Conservation (phyloP, 1,140 invertebrate species). For the Diplogasteroides magnus region DNA sequence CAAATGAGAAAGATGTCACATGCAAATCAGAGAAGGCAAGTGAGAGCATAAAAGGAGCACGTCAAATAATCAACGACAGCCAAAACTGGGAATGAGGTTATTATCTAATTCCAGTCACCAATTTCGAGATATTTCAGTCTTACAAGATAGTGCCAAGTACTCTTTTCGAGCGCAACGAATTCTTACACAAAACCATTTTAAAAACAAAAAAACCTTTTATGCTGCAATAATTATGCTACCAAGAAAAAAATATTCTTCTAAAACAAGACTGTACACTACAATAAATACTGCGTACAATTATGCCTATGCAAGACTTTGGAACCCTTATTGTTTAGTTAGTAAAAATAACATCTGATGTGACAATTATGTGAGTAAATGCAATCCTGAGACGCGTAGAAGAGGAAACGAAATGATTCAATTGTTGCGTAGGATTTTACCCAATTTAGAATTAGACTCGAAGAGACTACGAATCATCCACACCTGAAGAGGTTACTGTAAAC, state of each 20-base stretch:
- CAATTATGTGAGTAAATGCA: slow-evolving; percentile 1
- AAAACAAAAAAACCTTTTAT: not conserved
- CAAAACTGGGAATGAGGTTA: too few relatives aligned
- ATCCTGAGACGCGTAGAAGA: not conserved
- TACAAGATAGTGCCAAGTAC: too few relatives aligned
- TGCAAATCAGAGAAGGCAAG: too few relatives aligned
- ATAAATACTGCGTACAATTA: slow-evolving; percentile 14
- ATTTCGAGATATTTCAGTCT: too few relatives aligned
- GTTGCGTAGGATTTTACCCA: slow-evolving; percentile 28
- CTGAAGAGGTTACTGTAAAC: slow-evolving; percentile 2
- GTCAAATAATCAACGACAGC: too few relatives aligned
- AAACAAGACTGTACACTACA: slow-evolving; percentile 1
- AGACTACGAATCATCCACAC: slow-evolving; percentile 33
- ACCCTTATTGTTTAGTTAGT: slow-evolving; percentile 5
- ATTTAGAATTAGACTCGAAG: slow-evolving; percentile 32
- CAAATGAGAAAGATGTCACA: too few relatives aligned
- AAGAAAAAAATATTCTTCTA: not conserved
- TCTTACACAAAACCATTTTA: not conserved
- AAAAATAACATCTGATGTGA: slow-evolving; percentile 10
- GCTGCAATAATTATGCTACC: not conserved
- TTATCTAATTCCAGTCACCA: too few relatives aligned
- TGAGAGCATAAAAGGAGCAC: too few relatives aligned
- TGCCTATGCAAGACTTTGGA: too few relatives aligned
- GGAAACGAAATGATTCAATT: slow-evolving; percentile 2
- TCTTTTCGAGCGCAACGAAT: too few relatives aligned